phyloP scores from a whole-genome alignment of 1,140 invertebrate species.

The Zaprionus ghesquierei region DNA sequence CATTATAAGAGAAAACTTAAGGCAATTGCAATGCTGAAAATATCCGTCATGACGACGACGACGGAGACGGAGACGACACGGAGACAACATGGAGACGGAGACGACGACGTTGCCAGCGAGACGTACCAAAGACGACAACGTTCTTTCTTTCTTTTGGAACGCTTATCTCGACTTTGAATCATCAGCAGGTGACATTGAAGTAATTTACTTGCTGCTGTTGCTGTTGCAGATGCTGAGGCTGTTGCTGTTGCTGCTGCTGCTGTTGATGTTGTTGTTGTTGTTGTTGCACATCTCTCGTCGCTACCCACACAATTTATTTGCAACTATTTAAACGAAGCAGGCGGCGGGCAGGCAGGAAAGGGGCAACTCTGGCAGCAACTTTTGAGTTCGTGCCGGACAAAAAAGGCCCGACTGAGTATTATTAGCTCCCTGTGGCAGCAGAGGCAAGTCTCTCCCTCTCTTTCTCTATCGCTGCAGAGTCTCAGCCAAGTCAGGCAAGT shows the following conservation, averaged over 20 bases:
- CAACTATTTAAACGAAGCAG: conserved; percentile 71
- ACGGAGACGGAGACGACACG: conserved; percentile 6
- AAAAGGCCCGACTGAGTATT: conserved; percentile 62
- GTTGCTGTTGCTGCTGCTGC: conserved; percentile 37
- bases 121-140: conserved; percentile 40
- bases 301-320: conserved; percentile 80
- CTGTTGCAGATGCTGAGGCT: conserved; percentile 40
- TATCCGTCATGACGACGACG: conserved; percentile 39
- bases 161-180: conserved; percentile 75
- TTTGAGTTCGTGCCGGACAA: conserved; percentile 51
- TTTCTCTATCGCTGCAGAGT: conserved; percentile 16
- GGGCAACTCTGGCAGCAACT: conserved; percentile 27
- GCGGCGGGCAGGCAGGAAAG: not conserved
- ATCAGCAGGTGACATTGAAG: conserved; percentile 79
- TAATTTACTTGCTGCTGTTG: conserved; percentile 76
- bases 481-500: conserved; percentile 40
- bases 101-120: conserved; percentile 13
- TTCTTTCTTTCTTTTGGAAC: conserved; percentile 65
- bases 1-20: conserved; percentile 77
- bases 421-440: conserved; percentile 61
- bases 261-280: conserved; percentile 37
- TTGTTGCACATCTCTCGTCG: conserved; percentile 53
- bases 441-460: not conserved
- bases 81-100: conserved; percentile 17
- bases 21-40: conserved; percentile 46